Evolutionary conservation across 2,113 vertebrate genomes (phyloP).

Genomic region (Calidris pugnax): DNA sequence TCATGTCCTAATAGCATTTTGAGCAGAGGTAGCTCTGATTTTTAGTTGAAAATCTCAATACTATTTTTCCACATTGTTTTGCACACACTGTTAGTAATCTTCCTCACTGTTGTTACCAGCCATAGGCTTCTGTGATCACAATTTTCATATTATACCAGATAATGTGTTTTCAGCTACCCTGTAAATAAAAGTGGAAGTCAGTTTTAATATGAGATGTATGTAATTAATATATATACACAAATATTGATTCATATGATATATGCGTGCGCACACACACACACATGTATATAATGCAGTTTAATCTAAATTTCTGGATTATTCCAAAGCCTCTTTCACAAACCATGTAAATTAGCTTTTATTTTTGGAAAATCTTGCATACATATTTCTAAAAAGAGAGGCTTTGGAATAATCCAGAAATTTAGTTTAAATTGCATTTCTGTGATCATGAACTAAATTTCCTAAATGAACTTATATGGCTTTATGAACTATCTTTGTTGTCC

Average conservation of each 20-base stretch:
- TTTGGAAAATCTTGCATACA: neutral
- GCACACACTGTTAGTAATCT: neutral
- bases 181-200: neutral
- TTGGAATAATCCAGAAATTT: neutral
- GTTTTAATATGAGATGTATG: neutral
- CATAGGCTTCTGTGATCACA: neutral
- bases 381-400: neutral
- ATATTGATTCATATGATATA: neutral
- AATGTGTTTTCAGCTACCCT: neutral
- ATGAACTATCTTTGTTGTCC: neutral
- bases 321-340: neutral
- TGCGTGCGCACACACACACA: fast-evolving
- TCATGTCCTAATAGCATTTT: neutral
- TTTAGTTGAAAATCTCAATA: neutral
- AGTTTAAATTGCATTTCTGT: neutral
- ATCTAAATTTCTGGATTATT: neutral
- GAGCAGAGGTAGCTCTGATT: neutral
- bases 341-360: neutral
- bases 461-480: fast-evolving
- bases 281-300: neutral
- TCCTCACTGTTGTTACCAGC: neutral
- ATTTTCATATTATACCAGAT: neutral
- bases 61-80: neutral
- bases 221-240: neutral
- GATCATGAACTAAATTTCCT: neutral